Conservation (phyloP, 2,113 vertebrate genomes). For the Sander lucioperca region DNA sequence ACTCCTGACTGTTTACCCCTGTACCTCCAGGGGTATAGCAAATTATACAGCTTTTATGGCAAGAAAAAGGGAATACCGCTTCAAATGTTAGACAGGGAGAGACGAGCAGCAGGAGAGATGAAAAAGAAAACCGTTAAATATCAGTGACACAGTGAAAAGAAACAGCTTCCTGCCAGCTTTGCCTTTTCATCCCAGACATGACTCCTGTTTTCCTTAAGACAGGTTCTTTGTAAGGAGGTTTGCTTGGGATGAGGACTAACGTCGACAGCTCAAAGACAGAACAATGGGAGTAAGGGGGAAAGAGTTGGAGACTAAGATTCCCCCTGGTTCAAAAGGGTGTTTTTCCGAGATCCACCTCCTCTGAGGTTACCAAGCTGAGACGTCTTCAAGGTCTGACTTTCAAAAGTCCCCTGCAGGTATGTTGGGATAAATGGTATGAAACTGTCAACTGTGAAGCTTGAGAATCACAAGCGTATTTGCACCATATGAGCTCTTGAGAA, state of each 20-base stretch:
- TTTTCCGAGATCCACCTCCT: constrained; percentile 62
- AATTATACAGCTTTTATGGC: constrained; percentile 44
- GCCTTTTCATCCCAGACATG: constrained; percentile 51
- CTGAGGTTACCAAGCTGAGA: constrained; percentile 52
- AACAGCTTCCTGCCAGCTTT: constrained; percentile 63
- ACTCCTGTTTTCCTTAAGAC: constrained; percentile 58
- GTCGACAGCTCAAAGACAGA: constrained; percentile 42
- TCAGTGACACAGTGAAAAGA: constrained; percentile 65
- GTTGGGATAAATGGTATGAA: constrained; percentile 48
- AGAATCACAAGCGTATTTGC: constrained; percentile 25
- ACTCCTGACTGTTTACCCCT: constrained; percentile 47
- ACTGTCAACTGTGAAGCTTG: constrained; percentile 39
- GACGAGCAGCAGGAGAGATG: constrained; percentile 41
- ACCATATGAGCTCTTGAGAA: constrained; percentile 45
- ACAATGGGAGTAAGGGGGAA: constrained; percentile 34
- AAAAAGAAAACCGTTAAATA: constrained; percentile 68
- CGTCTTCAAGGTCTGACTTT: constrained; percentile 67
- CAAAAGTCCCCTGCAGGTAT: constrained; percentile 52
- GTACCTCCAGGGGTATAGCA: constrained; percentile 53
- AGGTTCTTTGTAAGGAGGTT: constrained; percentile 61
- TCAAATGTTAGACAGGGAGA: constrained; percentile 40
- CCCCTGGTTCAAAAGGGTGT: constrained; percentile 45
- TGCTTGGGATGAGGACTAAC: constrained; percentile 48
- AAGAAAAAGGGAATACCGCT: constrained; percentile 1
- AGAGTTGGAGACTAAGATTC: constrained; percentile 25